Evolutionary conservation across 2,113 vertebrate genomes (phyloP).

Genomic region (Dipodomys merriami): DNA sequence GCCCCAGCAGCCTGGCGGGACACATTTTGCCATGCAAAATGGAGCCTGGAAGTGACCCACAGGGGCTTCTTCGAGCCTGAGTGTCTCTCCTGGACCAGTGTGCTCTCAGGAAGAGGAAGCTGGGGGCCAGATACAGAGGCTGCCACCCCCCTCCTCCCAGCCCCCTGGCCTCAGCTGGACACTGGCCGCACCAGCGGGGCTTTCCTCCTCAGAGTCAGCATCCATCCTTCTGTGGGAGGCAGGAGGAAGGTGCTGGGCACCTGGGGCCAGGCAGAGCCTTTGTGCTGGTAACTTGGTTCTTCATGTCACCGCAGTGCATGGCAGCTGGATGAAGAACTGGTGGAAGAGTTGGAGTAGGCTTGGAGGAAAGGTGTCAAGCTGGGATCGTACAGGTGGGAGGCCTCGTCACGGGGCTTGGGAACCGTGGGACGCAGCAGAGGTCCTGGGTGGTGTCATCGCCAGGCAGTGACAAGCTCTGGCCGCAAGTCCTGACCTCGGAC

Average conservation of each 20-base stretch:
- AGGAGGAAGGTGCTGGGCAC: fast-evolving
- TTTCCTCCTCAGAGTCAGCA: background rate
- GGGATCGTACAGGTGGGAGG: no score
- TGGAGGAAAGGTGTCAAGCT: background rate
- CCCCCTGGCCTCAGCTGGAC: background rate
- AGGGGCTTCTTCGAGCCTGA: background rate
- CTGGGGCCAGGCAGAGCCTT: fast-evolving
- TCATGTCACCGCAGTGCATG: no score
- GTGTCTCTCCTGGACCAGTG: no score
- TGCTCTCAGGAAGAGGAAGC: background rate
- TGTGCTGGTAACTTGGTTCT: fast-evolving
- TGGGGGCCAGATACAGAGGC: background rate
- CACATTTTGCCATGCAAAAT: background rate
- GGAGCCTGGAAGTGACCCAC: background rate
- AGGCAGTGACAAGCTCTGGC: no score
- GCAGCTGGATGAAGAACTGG: no score
- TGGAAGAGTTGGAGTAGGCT: background rate
- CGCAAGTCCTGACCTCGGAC: no score
- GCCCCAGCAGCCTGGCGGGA: background rate
- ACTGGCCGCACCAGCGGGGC: background rate
- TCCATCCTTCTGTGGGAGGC: fast-evolving
- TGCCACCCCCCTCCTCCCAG: background rate
- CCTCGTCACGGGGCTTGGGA: background rate
- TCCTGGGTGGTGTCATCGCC: no score
- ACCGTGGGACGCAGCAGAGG: background rate